phyloP scores from a whole-genome alignment of 2,888 invertebrate genomes.

The Lasioglossum zephyrum region DNA sequence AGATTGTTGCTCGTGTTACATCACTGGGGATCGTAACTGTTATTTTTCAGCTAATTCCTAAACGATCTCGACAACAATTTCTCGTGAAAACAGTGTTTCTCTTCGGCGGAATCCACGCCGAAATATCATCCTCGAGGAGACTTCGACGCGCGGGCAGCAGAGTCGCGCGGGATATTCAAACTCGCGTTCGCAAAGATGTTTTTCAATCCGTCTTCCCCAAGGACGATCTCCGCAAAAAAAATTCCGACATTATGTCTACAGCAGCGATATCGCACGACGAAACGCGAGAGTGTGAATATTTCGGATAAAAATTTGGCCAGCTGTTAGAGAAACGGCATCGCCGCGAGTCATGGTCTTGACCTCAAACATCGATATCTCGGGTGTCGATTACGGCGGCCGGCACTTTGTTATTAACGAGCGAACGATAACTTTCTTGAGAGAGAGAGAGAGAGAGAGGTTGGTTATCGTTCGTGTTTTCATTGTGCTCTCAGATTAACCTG shows the following conservation, averaged over 20 bases:
- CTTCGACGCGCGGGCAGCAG: background rate
- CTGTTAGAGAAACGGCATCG: background rate
- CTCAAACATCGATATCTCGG: constrained; percentile 36
- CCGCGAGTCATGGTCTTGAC: constrained; percentile 47
- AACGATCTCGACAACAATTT: background rate
- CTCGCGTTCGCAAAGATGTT: background rate
- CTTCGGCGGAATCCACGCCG: background rate
- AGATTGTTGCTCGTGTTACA: background rate
- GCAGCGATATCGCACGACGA: background rate
- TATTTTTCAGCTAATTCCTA: background rate
- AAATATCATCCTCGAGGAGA: background rate
- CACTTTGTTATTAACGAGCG: constrained; percentile 40
- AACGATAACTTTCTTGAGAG: constrained; percentile 31
- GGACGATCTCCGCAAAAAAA: background rate
- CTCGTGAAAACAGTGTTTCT: background rate
- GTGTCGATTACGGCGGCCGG: constrained; percentile 29
- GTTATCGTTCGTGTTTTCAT: constrained; percentile 38
- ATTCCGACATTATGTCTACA: background rate
- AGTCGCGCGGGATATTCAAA: background rate
- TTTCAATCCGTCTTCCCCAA: background rate
- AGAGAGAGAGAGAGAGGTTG: too few relatives aligned
- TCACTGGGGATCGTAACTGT: background rate
- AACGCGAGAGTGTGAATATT: background rate
- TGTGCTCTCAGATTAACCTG: constrained; percentile 64
- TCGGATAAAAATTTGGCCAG: background rate